A percentile compares a stretch with the other conserved stretches of the same genome.
Conservation (phyloP, 1,140 invertebrate species). For the Patella vulgata region DNA sequence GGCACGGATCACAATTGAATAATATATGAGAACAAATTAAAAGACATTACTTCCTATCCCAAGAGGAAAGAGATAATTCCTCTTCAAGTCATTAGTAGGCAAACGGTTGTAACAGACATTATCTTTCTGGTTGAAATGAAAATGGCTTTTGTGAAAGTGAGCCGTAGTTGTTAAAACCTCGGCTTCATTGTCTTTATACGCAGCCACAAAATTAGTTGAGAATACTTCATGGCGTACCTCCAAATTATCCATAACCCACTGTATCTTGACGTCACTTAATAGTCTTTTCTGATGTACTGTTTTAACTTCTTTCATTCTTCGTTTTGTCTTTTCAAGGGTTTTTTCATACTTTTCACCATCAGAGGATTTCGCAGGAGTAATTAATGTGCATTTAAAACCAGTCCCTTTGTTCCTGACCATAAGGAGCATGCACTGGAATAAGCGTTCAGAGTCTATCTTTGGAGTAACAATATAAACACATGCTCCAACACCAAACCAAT, state of each 20-base stretch:
- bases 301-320: conserved; percentile 54
- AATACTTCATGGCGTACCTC: conserved; percentile 54
- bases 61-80: conserved; percentile 57
- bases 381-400: conserved; percentile 46
- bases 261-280: conserved; percentile 58
- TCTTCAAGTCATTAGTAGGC: conserved; percentile 47
- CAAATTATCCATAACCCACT: conserved; percentile 54
- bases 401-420: conserved; percentile 64
- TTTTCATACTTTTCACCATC: conserved; percentile 46
- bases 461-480: conserved; percentile 58
- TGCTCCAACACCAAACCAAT: conserved; percentile 61
- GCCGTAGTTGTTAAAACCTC: conserved; percentile 61
- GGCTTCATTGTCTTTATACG: conserved; percentile 55
- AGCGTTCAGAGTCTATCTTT: conserved; percentile 57
- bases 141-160: conserved; percentile 61
- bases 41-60: conserved; percentile 35
- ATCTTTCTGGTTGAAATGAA: conserved; percentile 59
- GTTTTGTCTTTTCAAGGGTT: conserved; percentile 49
- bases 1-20: too few species aligned
- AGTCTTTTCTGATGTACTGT: conserved; percentile 47
- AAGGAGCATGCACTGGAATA: conserved; percentile 54
- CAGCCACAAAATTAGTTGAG: conserved; percentile 60
- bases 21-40: too few species aligned
- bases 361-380: conserved; percentile 44
- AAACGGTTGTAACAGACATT: conserved; percentile 58